Base-by-base conservation (phyloP, 2,888 invertebrate species). In the Melieria picta region DNA sequence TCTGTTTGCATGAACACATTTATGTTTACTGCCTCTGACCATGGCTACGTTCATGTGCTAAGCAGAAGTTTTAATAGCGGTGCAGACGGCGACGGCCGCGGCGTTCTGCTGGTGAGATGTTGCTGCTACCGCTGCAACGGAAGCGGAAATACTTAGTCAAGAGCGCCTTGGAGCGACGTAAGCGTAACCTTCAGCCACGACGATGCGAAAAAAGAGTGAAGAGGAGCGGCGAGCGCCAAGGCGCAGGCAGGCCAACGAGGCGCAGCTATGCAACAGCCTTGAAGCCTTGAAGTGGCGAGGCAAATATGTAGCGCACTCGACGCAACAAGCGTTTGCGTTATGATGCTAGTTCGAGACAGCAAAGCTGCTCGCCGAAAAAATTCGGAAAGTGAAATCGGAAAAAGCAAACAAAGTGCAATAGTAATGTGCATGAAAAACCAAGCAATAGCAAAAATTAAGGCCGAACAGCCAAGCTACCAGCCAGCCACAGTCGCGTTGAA, bases 141-240 rank as follows among this genome's bases (percentile, higher is more conserved):
- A 71, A 69, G 50, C 65, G 62, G 65, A 70, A 72, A 67, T 45
- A 60, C 57, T 72, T 72, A 58, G 69, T 71, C 55, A 65, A 65
- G 47, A n/a, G 45, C 60, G 61, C 47, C 47, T 13, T 68, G 58
- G 45, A 56, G 62, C 16, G 48, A 61, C 13, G 45, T 47, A 65
- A 47, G n/a, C 16, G 46, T 42, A 45, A 56, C 10, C 5, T 7
- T 3, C 52, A 16, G 10, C 43, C 9, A 47, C 9, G 4, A 30
- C 42, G 11, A 62, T 43, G 43, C 48, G 46, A 16, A 47, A 62
- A 62, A 62, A 62, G 46, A 16, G 46, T 47, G 30, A 62, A 47
- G 62, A 9, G 48, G 48, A 30, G 56, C 47, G 11, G 57, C n/a
- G 46, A 56, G 56, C 47, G 11, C 47, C n/a, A 30, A 56, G 57